Percentiles rank a stretch among this genome's conserved stretches.
These are phyloP conservation scores for Ariolimax columbianus DNA, from an alignment of 2,888 invertebrate species.

Conservation along the genomic window DNA sequence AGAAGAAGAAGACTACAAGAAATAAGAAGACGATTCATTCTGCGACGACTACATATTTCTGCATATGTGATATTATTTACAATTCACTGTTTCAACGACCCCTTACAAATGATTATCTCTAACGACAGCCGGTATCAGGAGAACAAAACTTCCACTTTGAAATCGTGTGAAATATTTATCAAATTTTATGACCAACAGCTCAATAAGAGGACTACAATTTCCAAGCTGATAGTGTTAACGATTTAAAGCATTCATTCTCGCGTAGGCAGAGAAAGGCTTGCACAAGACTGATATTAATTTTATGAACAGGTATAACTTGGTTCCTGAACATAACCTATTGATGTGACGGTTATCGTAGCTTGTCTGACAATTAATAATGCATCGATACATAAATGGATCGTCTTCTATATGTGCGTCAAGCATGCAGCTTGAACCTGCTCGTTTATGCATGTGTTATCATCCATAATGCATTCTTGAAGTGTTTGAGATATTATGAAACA, in stretches of 20 bases:
- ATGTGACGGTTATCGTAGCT: not conserved
- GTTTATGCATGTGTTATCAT: not conserved
- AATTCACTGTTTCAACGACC: not conserved
- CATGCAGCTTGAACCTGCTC: not conserved
- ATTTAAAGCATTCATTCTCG: not conserved
- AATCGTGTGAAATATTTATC: constrained; percentile 6
- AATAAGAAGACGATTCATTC: too few species aligned
- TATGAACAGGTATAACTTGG: not conserved
- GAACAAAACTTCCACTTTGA: not conserved
- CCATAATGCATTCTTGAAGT: not conserved
- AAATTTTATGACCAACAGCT: not conserved
- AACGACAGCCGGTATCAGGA: not conserved
- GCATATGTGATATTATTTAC: not conserved
- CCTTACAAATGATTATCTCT: not conserved
- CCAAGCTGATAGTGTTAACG: not conserved
- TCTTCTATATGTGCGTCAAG: not conserved
- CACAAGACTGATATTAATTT: not conserved
- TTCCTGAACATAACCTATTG: not conserved
- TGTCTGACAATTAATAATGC: not conserved
- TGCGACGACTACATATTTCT: not conserved
- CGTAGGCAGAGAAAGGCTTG: not conserved
- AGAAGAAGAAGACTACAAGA: too few species aligned
- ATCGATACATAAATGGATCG: not conserved
- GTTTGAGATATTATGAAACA: not conserved
- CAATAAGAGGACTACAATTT: not conserved